Evolutionary conservation across 2,113 vertebrate genomes (phyloP).

Genomic region (Anoplopoma fimbria): DNA sequence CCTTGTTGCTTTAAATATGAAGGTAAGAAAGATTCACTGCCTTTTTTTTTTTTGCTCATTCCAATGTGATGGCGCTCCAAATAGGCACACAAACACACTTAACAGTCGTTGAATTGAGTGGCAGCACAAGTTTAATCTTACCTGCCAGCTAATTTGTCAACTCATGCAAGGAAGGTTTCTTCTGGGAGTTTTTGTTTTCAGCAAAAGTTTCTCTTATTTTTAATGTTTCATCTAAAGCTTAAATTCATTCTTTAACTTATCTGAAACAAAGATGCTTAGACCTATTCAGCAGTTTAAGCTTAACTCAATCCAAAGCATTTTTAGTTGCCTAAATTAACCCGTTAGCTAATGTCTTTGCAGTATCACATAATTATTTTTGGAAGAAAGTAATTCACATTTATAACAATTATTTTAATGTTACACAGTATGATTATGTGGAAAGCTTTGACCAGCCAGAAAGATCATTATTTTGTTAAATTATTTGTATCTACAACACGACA

Average conservation of each 20-base stretch:
- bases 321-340: neutral
- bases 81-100: neutral
- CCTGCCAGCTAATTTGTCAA: neutral
- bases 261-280: neutral
- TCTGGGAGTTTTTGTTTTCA: neutral
- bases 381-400: neutral
- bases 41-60: neutral
- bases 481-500: neutral
- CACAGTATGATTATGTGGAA: neutral
- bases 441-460: neutral
- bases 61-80: neutral
- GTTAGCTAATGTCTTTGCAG: neutral
- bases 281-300: neutral
- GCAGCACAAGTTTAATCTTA: neutral
- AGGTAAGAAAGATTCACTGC: conserved; percentile 14
- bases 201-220: neutral
- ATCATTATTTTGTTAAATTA: neutral
- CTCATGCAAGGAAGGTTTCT: neutral
- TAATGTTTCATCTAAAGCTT: neutral
- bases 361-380: neutral
- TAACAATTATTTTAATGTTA: neutral
- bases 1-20: conserved; percentile 36
- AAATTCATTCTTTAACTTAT: neutral
- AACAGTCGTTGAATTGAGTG: neutral
- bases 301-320: neutral